Evolutionary conservation across 2,113 vertebrate species (phyloP), one percentile per base, ranked within the genome.

Genomic region (Bos javanicus): DNA sequence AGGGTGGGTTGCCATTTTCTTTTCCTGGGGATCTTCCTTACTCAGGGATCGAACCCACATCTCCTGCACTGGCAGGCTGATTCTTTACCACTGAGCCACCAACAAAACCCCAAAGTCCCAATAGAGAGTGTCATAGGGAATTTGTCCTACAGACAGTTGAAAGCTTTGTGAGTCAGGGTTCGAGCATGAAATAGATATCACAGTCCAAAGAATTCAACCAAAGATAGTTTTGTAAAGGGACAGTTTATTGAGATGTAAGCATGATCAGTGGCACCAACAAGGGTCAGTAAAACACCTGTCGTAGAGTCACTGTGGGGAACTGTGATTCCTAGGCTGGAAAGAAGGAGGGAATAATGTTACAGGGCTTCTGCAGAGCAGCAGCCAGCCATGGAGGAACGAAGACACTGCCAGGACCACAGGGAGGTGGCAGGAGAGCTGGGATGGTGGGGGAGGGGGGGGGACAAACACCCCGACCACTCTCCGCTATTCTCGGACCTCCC

Each of bases 381-480:
- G 33, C 33, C 54, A 0, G 33, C 33, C 54, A 0, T 3, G 43
- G 52, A 50, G 33, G 5, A 60, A 62, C 0, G 8, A 23, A 50
- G 56, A 13, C 46, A 17, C 8, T 13, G 8, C 43, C 26, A 12
- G 26, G 59, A 7, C 25, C 5, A 13, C 43, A 26, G 84, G 71
- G 17, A 50, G 2, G 26, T 14, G 19, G 15, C 19, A 25, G 30
- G 12, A 36, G n/a, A 25, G 48, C n/a, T 25, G 71, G 67, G 14
- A 1, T 11, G 33, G 26, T 8, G 26, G 2, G 71, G 39, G 2
- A 5, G 7, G 3, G 50, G 52, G 25, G 19, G 28, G n/a, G 33
- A 33, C 8, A 39, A 78, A 23, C 3, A 5, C 5, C 33, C 48
- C 7, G 1, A 4, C 54, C 46, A 5, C 33, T 21, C 26, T 64